phyloP scores from a whole-genome alignment of 2,888 invertebrate genomes.

The Limnephilus auricula region DNA sequence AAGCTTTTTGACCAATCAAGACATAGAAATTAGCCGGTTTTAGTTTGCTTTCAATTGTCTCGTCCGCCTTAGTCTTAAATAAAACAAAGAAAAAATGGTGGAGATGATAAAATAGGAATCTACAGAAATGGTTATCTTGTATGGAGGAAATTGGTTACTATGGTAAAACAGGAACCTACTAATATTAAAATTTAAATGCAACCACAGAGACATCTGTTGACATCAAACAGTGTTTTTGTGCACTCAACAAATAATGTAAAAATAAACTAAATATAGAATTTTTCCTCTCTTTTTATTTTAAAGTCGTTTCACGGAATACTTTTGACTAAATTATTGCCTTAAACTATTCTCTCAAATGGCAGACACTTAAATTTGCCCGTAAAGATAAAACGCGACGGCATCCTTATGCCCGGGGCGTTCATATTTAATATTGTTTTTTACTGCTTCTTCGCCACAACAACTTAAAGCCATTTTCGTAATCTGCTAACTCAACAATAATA shows the following conservation, averaged over 20 bases:
- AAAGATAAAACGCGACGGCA: slow-evolving; percentile 36
- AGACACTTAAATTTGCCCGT: slow-evolving; percentile 32
- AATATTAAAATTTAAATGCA: too few relatives aligned
- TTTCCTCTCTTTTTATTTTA: neutral
- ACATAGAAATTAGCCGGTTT: too few relatives aligned
- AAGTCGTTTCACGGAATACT: slow-evolving; percentile 7
- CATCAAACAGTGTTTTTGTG: neutral
- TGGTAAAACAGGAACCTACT: too few relatives aligned
- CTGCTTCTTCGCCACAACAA: neutral
- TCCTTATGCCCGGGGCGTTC: slow-evolving; percentile 4
- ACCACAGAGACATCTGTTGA: too few relatives aligned
- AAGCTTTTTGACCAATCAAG: too few relatives aligned
- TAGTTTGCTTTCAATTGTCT: too few relatives aligned
- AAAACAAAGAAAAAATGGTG: too few relatives aligned
- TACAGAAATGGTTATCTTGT: too few relatives aligned
- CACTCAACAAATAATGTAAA: neutral
- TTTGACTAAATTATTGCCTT: slow-evolving; percentile 33
- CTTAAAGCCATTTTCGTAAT: neutral
- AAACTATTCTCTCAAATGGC: slow-evolving; percentile 45
- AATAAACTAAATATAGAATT: neutral
- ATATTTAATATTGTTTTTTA: slow-evolving; percentile 25
- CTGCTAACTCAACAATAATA: neutral
- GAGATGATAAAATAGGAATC: too few relatives aligned
- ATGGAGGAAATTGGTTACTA: too few relatives aligned
- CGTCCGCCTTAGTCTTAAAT: too few relatives aligned